Base-by-base conservation (phyloP, 2,797 vertebrate species). In the Cirrhinus molitorella region DNA sequence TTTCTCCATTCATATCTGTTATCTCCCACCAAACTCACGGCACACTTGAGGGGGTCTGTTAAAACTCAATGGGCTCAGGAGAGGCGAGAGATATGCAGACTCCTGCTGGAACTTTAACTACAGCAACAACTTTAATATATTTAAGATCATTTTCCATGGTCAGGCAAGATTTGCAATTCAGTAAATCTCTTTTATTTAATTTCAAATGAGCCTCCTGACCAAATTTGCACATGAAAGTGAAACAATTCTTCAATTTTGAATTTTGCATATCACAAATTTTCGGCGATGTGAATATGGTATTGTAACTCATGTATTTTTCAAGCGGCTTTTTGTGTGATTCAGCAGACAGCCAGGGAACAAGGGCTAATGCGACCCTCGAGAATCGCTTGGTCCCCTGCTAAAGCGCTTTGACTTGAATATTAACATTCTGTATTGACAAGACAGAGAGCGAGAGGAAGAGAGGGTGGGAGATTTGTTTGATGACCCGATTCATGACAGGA, bases 401-500 rank as follows among this genome's bases (percentile, higher is more conserved):
- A 53, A 67, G 47, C 31, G 11, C 49, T 55, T 80, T 51, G 59
- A 49, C 76, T 53, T 68, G 65, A 68, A 80, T 68, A 55, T 67
- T 80, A 80, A 37, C 47, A 66, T 80, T 55, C 28, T 80, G 28
- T 80, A 67, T 80, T 80, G 63, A 68, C 61, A 53, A 85, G 71
- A 75, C 13, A 28, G 43, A 78, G 49, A 49, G 67, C 23, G 21
- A 40, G 16, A 28, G 53, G 63, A 59, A 78, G 31, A 65, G 65
- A 79, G 21, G 45, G 12, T 53, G 37, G 47, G 61, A 65, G 43
- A 75, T 61, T 59, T 83, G 72, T 83, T 85, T 85, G 85, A 85
- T 83, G 85, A 81, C 83, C 70, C 79, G 31, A 74, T 51, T 77
- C 34, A 47, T 78, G 83, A 59, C 61, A 57, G 74, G 51, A 85